A percentile compares a stretch with the other conserved stretches of the same genome.
phyloP scores from a whole-genome alignment of 1,140 invertebrate genomes.

The Hycleus cichorii region DNA sequence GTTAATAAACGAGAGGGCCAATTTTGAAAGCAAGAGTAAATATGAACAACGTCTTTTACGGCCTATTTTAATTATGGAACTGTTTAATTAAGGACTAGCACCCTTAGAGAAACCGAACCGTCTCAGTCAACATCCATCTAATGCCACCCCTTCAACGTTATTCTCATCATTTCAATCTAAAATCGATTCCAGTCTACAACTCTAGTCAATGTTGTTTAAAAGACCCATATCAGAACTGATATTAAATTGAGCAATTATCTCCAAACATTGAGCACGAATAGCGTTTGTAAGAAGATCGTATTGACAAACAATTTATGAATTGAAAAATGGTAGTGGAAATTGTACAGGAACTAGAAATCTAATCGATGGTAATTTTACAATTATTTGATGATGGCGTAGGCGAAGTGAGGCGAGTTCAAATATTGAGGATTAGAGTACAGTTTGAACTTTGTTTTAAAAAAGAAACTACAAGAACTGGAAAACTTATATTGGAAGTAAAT shows the following conservation, averaged over 20 bases:
- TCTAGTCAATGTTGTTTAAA: not conserved
- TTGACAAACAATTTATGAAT: too few relatives aligned
- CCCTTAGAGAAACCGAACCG: constrained; percentile 6
- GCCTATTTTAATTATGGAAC: constrained; percentile 7
- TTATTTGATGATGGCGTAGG: constrained; percentile 1
- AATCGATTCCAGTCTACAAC: constrained; percentile 1
- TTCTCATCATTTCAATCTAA: not conserved
- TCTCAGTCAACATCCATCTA: constrained; percentile 5
- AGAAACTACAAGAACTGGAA: too few relatives aligned
- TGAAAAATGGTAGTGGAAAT: too few relatives aligned
- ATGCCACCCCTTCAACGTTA: too few relatives aligned
- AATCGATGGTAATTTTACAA: constrained; percentile 11
- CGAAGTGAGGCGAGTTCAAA: too few relatives aligned
- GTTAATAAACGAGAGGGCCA: not conserved
- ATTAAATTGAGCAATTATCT: constrained; percentile 16
- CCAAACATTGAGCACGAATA: constrained; percentile 9
- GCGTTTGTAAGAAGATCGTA: constrained; percentile 1
- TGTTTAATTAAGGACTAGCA: constrained; percentile 12
- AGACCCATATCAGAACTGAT: constrained; percentile 7
- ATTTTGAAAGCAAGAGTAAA: constrained; percentile 10
- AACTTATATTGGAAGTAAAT: too few relatives aligned
- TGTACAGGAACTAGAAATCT: not conserved
- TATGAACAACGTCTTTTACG: constrained; percentile 8
- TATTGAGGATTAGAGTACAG: too few relatives aligned
- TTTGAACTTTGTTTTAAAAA: too few relatives aligned